Conservation (phyloP, 2,797 vertebrate species). For the Cyclura pinguis region DNA sequence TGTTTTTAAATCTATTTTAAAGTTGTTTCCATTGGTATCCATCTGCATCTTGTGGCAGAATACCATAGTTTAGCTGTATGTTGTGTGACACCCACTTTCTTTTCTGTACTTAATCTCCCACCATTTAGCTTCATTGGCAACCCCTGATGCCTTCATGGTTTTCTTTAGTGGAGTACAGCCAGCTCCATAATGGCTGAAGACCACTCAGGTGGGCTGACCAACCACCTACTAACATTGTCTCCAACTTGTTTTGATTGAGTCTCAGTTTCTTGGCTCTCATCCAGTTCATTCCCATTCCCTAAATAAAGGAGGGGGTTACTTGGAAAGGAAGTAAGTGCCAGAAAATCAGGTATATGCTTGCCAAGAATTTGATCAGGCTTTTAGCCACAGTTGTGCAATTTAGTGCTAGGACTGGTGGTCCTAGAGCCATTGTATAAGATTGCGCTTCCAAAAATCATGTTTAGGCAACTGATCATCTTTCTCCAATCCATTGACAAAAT, state of each 20-base stretch:
- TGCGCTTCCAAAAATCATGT: neutral
- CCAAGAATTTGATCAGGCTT: neutral
- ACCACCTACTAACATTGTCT: neutral
- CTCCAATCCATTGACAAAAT: slow-evolving; percentile 12
- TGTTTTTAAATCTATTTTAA: neutral
- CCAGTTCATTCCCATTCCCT: neutral
- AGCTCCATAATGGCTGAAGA: neutral
- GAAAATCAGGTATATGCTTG: neutral
- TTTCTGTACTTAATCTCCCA: neutral
- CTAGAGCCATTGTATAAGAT: neutral
- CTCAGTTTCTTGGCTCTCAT: neutral
- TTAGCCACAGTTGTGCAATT: neutral
- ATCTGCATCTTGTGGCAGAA: neutral
- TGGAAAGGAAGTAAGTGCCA: neutral
- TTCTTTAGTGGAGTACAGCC: neutral
- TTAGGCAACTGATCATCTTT: neutral
- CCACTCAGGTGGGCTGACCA: neutral
- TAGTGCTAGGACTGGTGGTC: neutral
- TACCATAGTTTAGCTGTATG: neutral
- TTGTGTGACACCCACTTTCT: neutral
- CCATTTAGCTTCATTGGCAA: neutral
- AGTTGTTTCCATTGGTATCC: neutral
- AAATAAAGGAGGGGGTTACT: slow-evolving; percentile 8
- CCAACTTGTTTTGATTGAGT: neutral
- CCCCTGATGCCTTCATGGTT: neutral